A percentile compares a stretch with the other conserved stretches of the same genome.
phyloP scores from a whole-genome alignment of 2,113 vertebrate genomes.

The Centropus unirufus region DNA sequence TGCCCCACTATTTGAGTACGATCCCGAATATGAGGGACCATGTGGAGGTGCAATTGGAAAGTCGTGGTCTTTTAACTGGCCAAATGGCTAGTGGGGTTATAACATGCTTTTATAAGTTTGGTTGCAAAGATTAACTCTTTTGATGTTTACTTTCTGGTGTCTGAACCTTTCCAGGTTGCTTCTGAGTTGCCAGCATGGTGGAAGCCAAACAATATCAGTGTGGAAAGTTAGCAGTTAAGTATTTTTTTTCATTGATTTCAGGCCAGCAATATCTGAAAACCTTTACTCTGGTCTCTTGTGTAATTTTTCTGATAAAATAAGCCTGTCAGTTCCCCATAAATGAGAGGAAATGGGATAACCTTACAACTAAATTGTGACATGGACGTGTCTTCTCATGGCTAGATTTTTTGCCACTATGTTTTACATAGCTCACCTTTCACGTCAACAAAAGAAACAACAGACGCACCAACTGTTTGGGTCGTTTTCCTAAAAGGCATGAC shows the following conservation, averaged over 20 bases:
- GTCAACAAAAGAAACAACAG: not conserved
- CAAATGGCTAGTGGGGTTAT: not conserved
- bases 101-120: not conserved
- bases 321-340: not conserved
- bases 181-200: not conserved
- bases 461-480: not conserved
- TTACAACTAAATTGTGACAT: not conserved
- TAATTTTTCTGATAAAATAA: not conserved
- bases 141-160: not conserved
- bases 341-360: not conserved
- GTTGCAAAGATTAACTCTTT: not conserved
- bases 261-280: not conserved
- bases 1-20: not conserved
- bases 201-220: not conserved
- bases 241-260: not conserved
- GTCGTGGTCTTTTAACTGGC: not conserved
- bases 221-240: not conserved
- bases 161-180: not conserved
- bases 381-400: not conserved
- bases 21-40: not conserved
- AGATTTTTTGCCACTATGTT: not conserved
- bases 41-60: accelerated
- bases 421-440: not conserved
- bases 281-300: not conserved
- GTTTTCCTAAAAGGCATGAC: not conserved